Evolutionary conservation across 2,888 invertebrate species (phyloP), one percentile per base, ranked within the genome.

Genomic region (Eupeodes luniger): DNA sequence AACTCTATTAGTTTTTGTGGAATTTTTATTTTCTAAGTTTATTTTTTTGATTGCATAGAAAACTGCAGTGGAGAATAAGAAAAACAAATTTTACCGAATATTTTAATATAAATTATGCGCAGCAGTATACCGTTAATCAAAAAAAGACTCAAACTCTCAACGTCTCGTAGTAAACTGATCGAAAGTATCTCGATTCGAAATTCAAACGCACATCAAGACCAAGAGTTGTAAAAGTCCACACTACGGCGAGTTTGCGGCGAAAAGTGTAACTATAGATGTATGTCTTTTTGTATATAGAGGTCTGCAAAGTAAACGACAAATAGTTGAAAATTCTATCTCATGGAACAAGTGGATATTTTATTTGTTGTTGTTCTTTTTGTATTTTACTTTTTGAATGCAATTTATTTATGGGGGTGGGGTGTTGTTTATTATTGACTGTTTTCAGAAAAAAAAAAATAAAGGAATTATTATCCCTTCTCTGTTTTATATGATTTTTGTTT

Each of bases 121-220:
- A 76, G 40, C 77, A 66, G 53, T 55, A 70, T 55, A 70, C 70
- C 70, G 70, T 70, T 70, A 27, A 27, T 27, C 19, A 55, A 3
- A 47, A 61, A 80, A 83, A 85, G 77, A 59, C 72, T 5, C 72
- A 72, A 72, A 72, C 72, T 61, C 81, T 59, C 88, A 85, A 88
- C 88, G 88, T 85, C 85, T 88, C 81, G 81, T 78, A 85, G 78
- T 81, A 81, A 85, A 88, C 88, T 88, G 88, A 88, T 88, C 88
- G 79, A 88, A 88, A 85, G 78, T 85, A 85, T 81, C 85, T 88
- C 49, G 88, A 59, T 81, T 88, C 49, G 88, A 59, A 72, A 57
- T 47, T 72, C 16, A 49, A 81, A 85, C 51, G 69, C 66, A 51
- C 74, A 27, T 27, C 27, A 27, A 27, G 27, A 27, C 27, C 27